A percentile compares a stretch with the other conserved stretches of the same genome.
These are phyloP conservation scores for Hetaerina americana DNA, from an alignment of 1,140 invertebrate species.

Conservation along the genomic window DNA sequence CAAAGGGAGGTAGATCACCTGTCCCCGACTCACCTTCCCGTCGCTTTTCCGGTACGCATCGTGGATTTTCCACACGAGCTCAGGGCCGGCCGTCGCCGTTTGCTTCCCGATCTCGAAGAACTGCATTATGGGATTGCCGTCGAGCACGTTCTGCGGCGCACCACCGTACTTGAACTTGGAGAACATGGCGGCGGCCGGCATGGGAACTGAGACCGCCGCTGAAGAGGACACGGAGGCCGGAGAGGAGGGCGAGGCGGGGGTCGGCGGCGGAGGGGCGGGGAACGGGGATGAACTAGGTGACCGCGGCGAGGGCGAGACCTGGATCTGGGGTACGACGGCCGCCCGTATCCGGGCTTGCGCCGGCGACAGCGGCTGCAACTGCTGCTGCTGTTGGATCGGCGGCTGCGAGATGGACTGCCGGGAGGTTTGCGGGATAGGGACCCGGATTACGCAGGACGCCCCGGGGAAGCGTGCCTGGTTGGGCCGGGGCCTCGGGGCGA, in stretches of 20 bases:
- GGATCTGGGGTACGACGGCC: background rate
- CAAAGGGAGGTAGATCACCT: no score
- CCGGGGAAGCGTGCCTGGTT: background rate
- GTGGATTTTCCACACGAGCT: conserved; percentile 84
- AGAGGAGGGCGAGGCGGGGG: background rate
- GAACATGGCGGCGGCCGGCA: conserved; percentile 46
- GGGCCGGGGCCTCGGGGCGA: background rate
- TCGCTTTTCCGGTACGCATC: conserved; percentile 81
- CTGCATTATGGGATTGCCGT: conserved; percentile 76
- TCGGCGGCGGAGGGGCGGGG: background rate
- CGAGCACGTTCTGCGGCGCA: conserved; percentile 41
- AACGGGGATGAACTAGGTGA: background rate
- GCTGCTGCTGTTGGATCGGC: background rate
- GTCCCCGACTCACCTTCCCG: conserved; percentile 75
- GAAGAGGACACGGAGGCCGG: background rate
- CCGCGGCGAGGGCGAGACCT: background rate
- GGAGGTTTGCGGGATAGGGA: background rate
- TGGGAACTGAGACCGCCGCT: conserved; percentile 8
- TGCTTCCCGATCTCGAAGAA: conserved; percentile 83
- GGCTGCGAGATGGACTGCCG: background rate
- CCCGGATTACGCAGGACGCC: background rate
- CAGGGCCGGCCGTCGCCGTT: conserved; percentile 75
- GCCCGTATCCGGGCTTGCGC: background rate
- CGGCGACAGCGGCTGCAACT: background rate
- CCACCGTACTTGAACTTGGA: conserved; percentile 57